Percentiles rank a stretch among this genome's conserved stretches.
phyloP scores from a whole-genome alignment of 2,113 vertebrate species.

The Synodontis membranacea region DNA sequence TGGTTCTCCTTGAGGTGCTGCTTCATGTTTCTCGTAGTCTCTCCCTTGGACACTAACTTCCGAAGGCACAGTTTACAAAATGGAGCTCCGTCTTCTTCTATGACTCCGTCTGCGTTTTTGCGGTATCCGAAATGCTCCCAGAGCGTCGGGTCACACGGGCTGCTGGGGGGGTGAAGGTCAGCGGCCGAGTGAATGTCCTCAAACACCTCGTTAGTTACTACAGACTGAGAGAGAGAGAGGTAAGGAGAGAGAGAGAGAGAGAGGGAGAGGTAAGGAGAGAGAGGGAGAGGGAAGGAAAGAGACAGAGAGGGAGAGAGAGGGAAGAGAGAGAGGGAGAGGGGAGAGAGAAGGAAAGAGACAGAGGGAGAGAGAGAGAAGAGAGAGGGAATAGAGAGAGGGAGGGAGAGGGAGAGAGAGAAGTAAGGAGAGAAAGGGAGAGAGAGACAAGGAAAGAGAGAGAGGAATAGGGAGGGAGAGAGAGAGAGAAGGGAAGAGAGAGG shows the following conservation, averaged over 20 bases:
- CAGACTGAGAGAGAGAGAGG: slow-evolving; percentile 8
- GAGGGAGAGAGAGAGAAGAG: neutral
- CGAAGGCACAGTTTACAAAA: slow-evolving; percentile 38
- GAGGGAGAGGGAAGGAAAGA: too few species aligned
- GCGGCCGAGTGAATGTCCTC: neutral
- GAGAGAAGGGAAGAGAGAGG: too few species aligned
- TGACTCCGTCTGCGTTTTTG: neutral
- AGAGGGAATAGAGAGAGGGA: neutral
- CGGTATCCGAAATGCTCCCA: slow-evolving; percentile 43
- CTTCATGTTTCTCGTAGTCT: slow-evolving; percentile 36
- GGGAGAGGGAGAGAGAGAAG: neutral
- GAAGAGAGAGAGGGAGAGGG: neutral
- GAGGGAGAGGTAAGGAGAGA: too few species aligned
- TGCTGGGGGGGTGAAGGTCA: slow-evolving; percentile 12
- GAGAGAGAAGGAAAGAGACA: too few species aligned
- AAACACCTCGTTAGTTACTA: slow-evolving; percentile 38
- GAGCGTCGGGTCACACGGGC: neutral
- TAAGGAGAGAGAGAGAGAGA: neutral
- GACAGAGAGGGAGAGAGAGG: too few species aligned
- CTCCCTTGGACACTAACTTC: slow-evolving; percentile 35
- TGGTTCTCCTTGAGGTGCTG: slow-evolving; percentile 47
- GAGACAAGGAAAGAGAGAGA: too few species aligned
- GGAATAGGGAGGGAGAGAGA: too few species aligned
- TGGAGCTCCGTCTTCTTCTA: slow-evolving; percentile 38
- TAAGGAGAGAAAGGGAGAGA: neutral